Evolutionary conservation across 2,113 vertebrate genomes (phyloP).

Genomic region (Nanger granti): DNA sequence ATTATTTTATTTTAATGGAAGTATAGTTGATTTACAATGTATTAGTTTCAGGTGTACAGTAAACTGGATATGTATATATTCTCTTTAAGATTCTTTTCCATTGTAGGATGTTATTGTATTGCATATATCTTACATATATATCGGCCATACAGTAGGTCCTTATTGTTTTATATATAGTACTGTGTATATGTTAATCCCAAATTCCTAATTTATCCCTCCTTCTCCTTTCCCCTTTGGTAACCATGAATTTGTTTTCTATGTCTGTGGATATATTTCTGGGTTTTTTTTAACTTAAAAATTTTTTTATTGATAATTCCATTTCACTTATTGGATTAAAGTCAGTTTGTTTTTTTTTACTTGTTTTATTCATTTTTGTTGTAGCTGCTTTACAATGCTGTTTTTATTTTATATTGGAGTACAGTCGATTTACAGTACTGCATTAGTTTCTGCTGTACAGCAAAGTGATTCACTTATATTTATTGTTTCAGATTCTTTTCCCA

Average conservation of each 20-base stretch:
- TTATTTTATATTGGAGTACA: background rate
- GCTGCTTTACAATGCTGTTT: background rate
- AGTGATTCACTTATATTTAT: background rate
- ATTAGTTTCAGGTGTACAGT: background rate
- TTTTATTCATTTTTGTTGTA: background rate
- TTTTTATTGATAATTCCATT: background rate
- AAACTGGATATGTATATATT: background rate
- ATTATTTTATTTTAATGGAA: background rate
- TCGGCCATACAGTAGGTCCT: background rate
- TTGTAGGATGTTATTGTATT: background rate
- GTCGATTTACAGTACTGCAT: background rate
- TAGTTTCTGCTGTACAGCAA: background rate
- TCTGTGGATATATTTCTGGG: background rate
- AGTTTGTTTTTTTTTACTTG: background rate
- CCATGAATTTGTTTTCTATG: background rate
- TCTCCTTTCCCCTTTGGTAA: background rate
- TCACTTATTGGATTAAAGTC: background rate
- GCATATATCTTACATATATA: background rate
- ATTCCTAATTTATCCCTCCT: background rate
- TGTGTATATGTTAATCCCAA: background rate
- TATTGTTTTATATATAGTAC: background rate
- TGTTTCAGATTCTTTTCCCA: background rate
- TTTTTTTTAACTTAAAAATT: background rate
- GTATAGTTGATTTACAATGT: background rate
- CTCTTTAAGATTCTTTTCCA: background rate